phyloP scores from a whole-genome alignment of 2,113 vertebrate genomes.

The Semicossyphus pulcher region DNA sequence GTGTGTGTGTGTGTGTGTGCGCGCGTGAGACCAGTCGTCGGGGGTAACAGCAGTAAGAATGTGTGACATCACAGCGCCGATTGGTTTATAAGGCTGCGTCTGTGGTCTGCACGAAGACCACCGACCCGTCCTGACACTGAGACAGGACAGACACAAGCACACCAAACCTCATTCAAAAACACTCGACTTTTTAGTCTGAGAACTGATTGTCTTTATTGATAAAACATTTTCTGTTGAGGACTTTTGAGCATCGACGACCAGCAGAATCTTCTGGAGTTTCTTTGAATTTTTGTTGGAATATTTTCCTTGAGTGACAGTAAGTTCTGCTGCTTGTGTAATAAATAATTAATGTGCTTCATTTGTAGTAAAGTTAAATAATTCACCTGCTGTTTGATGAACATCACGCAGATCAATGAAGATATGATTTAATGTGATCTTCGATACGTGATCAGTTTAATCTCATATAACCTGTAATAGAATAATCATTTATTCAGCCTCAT shows the following conservation, averaged over 20 bases:
- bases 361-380: background rate
- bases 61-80: constrained; percentile 63
- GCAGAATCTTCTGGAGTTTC: constrained; percentile 6
- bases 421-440: too few relatives aligned
- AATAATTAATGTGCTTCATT: too few relatives aligned
- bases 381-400: background rate
- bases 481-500: too few relatives aligned
- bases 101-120: background rate
- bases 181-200: background rate
- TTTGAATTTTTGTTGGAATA: constrained; percentile 26
- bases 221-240: background rate
- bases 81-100: constrained; percentile 10
- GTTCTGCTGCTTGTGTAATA: constrained; percentile 6
- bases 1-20: constrained; percentile 37
- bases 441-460: too few relatives aligned
- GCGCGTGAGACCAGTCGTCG: constrained; percentile 38
- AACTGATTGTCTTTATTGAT: background rate
- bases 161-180: background rate
- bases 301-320: constrained; percentile 20
- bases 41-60: constrained; percentile 57
- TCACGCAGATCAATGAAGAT: too few relatives aligned
- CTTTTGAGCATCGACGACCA: constrained; percentile 6
- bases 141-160: constrained; percentile 47
- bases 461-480: too few relatives aligned
- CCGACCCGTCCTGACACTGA: constrained; percentile 58